Evolutionary conservation across 2,888 invertebrate species (phyloP), one percentile per base, ranked within the genome.

Genomic region (Ferdinandea cuprea): DNA sequence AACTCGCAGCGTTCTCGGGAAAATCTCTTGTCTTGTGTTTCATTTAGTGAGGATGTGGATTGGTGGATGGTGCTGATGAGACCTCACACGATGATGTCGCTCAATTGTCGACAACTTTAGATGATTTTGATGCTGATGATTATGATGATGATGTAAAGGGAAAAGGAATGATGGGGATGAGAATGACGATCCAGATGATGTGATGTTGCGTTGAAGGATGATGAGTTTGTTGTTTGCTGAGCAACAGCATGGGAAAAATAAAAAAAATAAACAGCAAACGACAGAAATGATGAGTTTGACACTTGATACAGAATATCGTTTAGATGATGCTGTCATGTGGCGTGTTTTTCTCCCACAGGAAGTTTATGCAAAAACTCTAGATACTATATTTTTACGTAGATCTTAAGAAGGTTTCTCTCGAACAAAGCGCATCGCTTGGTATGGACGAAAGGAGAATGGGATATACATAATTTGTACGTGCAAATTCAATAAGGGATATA

Each of bases 61-160:
- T 65, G 21, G 46, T 50, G 71, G 48, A 2, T 54, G 71, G 21
- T 58, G 46, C 52, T 74, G 76, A 83, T 78, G 72, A 52, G 83
- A 83, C 83, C 83, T 68, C 83, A 83, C 83, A 83, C 72, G 83
- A 63, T 68, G 83, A 78, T 83, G 78, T 78, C 78, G 78, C 58
- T 83, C 78, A 83, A 78, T 63, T 83, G 83, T 78, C 83, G 73
- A 83, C 83, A 78, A 37, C 63, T 66, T 52, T 37, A 50, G 68
- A 37, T 76, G 48, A 40, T 19, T 42, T 30, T 25, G 13, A 25
- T 25, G 46, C 30, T 48, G 19, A 3, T 30, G 52, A 25, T 19
- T 30, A 63, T 56, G 46, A 46, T 44, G 61, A 44, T 25, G 61
- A 42, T 19, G 40, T 28, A 19, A 30, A 54, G 19, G 37, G 11